Evolutionary conservation across 2,888 invertebrate genomes (phyloP).

Genomic region (Drosophila mimica): DNA sequence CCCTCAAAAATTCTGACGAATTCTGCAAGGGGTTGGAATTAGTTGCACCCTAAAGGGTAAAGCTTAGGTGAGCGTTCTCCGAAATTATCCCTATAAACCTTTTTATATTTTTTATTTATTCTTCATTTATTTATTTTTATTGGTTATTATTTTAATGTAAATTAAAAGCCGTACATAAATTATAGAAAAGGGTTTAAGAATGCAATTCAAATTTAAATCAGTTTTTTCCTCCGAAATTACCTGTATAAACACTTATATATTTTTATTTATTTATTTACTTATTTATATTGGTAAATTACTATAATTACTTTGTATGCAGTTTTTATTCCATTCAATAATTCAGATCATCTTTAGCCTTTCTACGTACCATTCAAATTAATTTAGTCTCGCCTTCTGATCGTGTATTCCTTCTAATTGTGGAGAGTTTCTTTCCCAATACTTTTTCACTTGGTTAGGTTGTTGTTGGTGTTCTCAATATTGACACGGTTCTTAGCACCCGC

Average conservation of each 20-base stretch:
- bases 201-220: not conserved
- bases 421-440: not conserved
- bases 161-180: not conserved
- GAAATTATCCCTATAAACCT: not conserved
- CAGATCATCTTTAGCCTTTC: not conserved
- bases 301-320: not conserved
- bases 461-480: not conserved
- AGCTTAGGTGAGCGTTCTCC: not conserved
- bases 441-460: slow-evolving; percentile 16
- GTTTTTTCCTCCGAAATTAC: not conserved
- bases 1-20: not conserved
- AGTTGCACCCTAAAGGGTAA: not conserved
- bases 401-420: slow-evolving; percentile 15
- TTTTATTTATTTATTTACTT: not conserved
- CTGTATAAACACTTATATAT: not conserved
- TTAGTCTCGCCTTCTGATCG: not conserved
- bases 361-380: slow-evolving; percentile 50
- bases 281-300: not conserved
- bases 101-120: not conserved
- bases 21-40: not conserved
- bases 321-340: not conserved
- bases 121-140: not conserved
- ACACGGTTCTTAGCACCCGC: slow-evolving; percentile 27
- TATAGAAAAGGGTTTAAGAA: not conserved
- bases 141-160: not conserved